Base-by-base conservation (phyloP, 2,888 invertebrate genomes). In the Dermolepida albohirtum region DNA sequence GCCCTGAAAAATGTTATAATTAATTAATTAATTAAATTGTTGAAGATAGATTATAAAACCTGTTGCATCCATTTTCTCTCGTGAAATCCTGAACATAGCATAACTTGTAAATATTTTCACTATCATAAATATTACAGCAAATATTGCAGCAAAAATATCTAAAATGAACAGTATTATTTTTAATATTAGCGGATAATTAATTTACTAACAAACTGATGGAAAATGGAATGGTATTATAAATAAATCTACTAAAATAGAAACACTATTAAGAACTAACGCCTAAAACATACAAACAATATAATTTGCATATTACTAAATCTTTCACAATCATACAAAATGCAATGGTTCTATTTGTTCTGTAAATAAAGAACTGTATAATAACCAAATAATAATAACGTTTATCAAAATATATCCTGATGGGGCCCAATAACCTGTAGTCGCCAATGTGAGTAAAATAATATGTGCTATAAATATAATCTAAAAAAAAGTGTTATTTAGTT, bases 381-480 rank as follows among this genome's bases (percentile, higher is more conserved):
- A 62, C 12, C 59, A 50, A 39, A 71, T 65, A 6, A 71, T 40
- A 17, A 69, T 55, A 47, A 52, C 22, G 55, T 71, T 71, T 39
- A 70, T 67, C 51, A 71, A 64, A 27, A 69, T 27, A 51, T 71
- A 71, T 47, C 65, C 65, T 34, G 67, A 50, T 22, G 69, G 67
- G 8, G 65, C 67, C 71, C 71, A 71, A 43, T 64, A 44, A 17
- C 69, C 71, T 39, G 66, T 54, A 1, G 69, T 69, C 5, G 69
- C 57, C 39, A 71, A 27, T 29, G 69, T 70, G n/a, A 71, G 41
- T 47, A 71, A 64, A 43, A 70, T 16, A 41, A 69, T 43, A 43
- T 71, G 71, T 10, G 64, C 66, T n/a, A 70, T 29, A 27, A 71
- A 62, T 49, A 71, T 69, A 66, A 71, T 64, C 71, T 71, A 44